Evolutionary conservation across 1,140 invertebrate species (phyloP).

Genomic region (Capitella teleta): DNA sequence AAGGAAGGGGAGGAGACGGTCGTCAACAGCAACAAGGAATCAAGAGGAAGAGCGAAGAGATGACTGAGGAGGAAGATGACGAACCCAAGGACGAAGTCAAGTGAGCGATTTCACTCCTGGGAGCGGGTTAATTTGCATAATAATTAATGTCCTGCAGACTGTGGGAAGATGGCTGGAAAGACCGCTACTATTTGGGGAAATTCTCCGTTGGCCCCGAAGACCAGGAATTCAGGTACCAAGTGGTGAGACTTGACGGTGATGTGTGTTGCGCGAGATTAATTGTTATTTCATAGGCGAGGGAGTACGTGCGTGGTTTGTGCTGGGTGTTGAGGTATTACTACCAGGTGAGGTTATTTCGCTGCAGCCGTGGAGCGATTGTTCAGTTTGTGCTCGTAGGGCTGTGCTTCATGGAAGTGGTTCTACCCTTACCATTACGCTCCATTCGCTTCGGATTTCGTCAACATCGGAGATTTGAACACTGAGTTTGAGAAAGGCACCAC

Average conservation of each 20-base stretch:
- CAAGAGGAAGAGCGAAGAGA: conserved; percentile 46
- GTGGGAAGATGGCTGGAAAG: conserved; percentile 97
- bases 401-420: conserved; percentile 99
- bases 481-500: conserved; percentile 77
- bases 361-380: background rate
- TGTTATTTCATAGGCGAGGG: conserved; percentile 50
- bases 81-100: conserved; percentile 81
- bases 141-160: conserved; percentile 51
- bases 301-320: conserved; percentile 90
- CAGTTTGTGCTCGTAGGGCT: conserved; percentile 53
- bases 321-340: conserved; percentile 99
- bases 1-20: too few relatives aligned
- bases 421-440: conserved; percentile 99
- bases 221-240: conserved; percentile 73
- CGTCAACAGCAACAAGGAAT: too few relatives aligned
- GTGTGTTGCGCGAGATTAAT: background rate
- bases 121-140: background rate
- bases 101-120: conserved; percentile 21
- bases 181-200: conserved; percentile 92
- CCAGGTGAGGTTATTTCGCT: conserved; percentile 49
- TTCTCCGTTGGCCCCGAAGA: conserved; percentile 77
- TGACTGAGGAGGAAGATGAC: conserved; percentile 57
- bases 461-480: conserved; percentile 72
- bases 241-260: conserved; percentile 41
- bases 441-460: conserved; percentile 98